Base-by-base conservation (phyloP, 2,797 vertebrate genomes). In the Tympanoctomys barrerae region DNA sequence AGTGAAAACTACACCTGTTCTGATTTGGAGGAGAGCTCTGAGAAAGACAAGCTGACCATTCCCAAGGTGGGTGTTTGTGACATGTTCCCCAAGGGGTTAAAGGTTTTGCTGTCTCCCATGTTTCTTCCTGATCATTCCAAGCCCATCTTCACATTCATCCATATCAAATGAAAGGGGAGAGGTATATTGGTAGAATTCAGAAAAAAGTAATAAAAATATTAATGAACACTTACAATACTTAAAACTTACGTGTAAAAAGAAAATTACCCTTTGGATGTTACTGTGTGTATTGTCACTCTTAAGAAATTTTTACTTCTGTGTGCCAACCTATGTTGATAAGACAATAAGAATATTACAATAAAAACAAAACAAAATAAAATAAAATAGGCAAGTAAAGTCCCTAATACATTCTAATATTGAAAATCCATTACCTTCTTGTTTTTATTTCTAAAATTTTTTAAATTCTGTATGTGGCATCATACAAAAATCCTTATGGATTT, bases 21-120 rank as follows among this genome's bases (percentile, higher is more conserved):
- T 0, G 99, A 99, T 97, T 99, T 99, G 0, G 99, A 99, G 95
- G 99, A 99, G 26, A 98, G 98, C 73, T 96, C 99, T 0, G 99
- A 99, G 46, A 99, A 99, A 90, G 99, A 99, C 96, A 99, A 99
- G 84, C 98, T 99, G 86, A 98, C 99, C 36, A 99, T 99, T 80
- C 99, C 99, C 94, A 99, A 99, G 99, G 99, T 99, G 97, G 84
- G 97, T 86, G 0, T 46, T 36, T 13, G 10, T 54, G 31, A 16
- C 31, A 26, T 1, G 4, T 1, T 46, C 28, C 6, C 13, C 16
- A 36, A 31, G 31, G 39, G 6, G 31, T 31, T 61, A 2, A 12
- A 14, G 57, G 8, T 26, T 70, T 62, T 46, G 24, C 39, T 24
- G 2, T 19, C 61, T 64, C 26, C 33, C 28, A 1, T 14, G 2